Evolutionary conservation across 2,797 vertebrate species (phyloP), one percentile per base, ranked within the genome.

Genomic region (Australoheros facetus): DNA sequence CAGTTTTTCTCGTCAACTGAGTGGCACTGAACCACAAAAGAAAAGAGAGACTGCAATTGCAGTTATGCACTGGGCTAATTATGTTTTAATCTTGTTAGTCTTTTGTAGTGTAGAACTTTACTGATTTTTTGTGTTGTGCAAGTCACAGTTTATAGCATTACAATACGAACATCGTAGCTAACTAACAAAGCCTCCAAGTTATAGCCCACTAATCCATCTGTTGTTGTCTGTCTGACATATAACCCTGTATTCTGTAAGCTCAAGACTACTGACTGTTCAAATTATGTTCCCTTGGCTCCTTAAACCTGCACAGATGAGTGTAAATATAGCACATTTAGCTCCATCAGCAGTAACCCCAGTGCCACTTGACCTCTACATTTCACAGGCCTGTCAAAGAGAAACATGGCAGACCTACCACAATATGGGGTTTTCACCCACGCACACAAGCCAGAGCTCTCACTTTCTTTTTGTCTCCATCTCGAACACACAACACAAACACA

Each of bases 341-440:
- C 64, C 66, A 56, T 77, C 76, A 39, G 45, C 60, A 66, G 53
- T 54, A 77, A 78, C 82, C 79, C 71, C 48, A 39, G 77, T 59
- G 48, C 16, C 73, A 28, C 80, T 79, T 89, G 62, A 85, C 76
- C 81, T 76, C 62, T 34, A 62, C 78, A 66, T 73, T 77, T 77
- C 71, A 87, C 54, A 48, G 53, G 56, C 23, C 54, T 80, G 58
- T 75, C 85, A 81, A 10, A 69, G 62, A 69, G 62, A 69, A 69
- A 30, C 21, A 77, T 45, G 70, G 51, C 56, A 76, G 66, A 12
- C 42, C 26, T 45, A 7, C 32, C 30, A 66, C 71, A 77, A 45
- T 75, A 71, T 4, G 42, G 17, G 56, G 26, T 10, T 48, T 56
- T 80, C 73, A 64, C 75, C 71, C 73, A 66, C 57, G 69, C 23